Base-by-base conservation (phyloP, 2,113 vertebrate species). In the Cebus imitator region DNA sequence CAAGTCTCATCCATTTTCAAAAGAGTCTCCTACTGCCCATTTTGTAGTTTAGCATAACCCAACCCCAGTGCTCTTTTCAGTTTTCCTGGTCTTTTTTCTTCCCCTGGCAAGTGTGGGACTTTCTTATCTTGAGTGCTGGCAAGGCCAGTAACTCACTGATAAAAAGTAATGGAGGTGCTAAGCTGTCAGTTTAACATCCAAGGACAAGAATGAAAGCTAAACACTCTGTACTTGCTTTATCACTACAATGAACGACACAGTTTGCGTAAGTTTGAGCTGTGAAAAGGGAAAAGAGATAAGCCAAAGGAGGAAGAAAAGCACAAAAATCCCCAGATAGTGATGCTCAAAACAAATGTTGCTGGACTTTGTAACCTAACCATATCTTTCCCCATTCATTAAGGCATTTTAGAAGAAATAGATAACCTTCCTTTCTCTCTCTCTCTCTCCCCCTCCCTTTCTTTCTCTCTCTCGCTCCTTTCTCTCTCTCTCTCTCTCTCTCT, bases 71-170 rank as follows among this genome's bases (percentile, higher is more conserved):
- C 20, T 87, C 43, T 97, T 97, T 94, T 70, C 37, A 73, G 81
- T 87, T 66, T 97, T 80, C 92, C 90, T 50, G 90, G 76, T 68
- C 40, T 57, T 18, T 76, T 40, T 70, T 61, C 20, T 55, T 35
- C 14, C 32, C 40, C 87, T 97, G 95, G 93, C 96, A 97, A 98
- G 98, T 98, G 96, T 83, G 91, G 98, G 91, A 95, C 96, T 98
- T 95, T 96, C 96, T 98, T 98, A 98, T 97, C 98, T 98, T 94
- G 83, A 98, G 93, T 97, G 95, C 98, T 98, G 97, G 97, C 98
- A 98, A 98, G 94, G 97, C 85, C 96, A 94, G 89, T 92, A 92
- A 97, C 98, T 98, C 97, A 95, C 75, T 85, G 83, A 93, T 96
- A 98, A 98, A 97, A 98, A 98, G 90, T 97, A 98, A 98, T 58